Evolutionary conservation across 2,113 vertebrate species (phyloP).

Genomic region (Protomyctophum bolini): DNA sequence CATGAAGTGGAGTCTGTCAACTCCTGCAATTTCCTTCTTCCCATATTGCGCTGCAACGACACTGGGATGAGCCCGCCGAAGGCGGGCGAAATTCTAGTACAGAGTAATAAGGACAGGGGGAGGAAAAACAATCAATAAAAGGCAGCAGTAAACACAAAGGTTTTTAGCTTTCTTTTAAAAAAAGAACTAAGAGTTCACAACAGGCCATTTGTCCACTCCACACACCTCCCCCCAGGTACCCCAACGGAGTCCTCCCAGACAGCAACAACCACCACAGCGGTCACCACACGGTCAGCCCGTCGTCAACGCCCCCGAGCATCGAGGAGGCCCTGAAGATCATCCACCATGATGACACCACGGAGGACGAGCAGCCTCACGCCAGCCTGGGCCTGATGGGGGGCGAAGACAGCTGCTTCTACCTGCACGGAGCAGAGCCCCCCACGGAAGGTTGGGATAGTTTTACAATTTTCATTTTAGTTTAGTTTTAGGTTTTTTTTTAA

Average conservation of each 20-base stretch:
- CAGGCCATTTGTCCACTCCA: neutral
- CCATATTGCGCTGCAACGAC: no score
- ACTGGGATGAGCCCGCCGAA: no score
- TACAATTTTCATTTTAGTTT: no score
- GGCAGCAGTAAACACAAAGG: no score
- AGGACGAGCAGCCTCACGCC: conserved; percentile 78
- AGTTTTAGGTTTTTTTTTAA: no score
- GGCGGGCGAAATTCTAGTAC: no score
- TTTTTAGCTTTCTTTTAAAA: no score
- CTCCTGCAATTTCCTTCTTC: no score
- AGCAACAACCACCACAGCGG: conserved; percentile 70
- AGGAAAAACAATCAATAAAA: no score
- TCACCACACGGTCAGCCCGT: conserved; percentile 78
- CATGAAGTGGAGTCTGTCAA: no score
- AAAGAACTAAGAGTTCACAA: neutral
- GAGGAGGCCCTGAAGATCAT: conserved; percentile 97
- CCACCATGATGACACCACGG: conserved; percentile 76
- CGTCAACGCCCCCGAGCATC: conserved; percentile 87
- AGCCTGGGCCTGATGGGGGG: conserved; percentile 74
- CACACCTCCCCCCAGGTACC: conserved; percentile 59
- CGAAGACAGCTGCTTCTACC: conserved; percentile 89
- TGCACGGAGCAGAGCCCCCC: conserved; percentile 80
- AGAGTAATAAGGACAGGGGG: no score
- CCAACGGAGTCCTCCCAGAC: conserved; percentile 84
- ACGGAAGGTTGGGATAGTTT: neutral